A percentile compares a stretch with the other conserved stretches of the same genome.
Conservation (phyloP, 2,797 vertebrate species). For the Poecilia velifera region DNA sequence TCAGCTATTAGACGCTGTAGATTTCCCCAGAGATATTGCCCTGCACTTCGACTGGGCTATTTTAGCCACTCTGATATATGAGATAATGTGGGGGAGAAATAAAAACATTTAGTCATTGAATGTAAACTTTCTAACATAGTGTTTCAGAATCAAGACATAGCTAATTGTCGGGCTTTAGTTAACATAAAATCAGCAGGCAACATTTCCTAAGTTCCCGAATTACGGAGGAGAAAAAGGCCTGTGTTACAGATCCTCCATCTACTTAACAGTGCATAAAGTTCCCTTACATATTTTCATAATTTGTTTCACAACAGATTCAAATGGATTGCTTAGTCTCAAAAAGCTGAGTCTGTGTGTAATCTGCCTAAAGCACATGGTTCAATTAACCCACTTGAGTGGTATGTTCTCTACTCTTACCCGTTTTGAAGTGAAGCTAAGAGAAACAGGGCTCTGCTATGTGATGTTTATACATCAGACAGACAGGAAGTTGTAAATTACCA, state of each 20-base stretch:
- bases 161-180: background rate
- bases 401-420: background rate
- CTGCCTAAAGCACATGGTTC: background rate
- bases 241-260: background rate
- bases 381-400: background rate
- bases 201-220: background rate
- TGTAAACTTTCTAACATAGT: background rate
- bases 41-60: slow-evolving; percentile 24
- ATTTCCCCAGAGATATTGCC: slow-evolving; percentile 55
- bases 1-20: slow-evolving; percentile 51
- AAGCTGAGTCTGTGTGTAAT: background rate
- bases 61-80: slow-evolving; percentile 45
- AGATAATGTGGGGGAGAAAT: slow-evolving; percentile 12
- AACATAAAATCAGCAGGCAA: background rate
- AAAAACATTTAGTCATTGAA: slow-evolving; percentile 20
- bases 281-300: background rate
- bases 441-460: background rate
- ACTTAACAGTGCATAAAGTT: background rate
- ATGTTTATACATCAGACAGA: background rate
- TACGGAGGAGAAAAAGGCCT: background rate
- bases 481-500: background rate
- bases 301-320: background rate
- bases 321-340: background rate
- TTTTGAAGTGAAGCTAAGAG: background rate
- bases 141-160: background rate